Percentiles rank a stretch among this genome's conserved stretches.
Evolutionary conservation across 2,888 invertebrate genomes (phyloP).

Genomic region (Phorcus lineatus): DNA sequence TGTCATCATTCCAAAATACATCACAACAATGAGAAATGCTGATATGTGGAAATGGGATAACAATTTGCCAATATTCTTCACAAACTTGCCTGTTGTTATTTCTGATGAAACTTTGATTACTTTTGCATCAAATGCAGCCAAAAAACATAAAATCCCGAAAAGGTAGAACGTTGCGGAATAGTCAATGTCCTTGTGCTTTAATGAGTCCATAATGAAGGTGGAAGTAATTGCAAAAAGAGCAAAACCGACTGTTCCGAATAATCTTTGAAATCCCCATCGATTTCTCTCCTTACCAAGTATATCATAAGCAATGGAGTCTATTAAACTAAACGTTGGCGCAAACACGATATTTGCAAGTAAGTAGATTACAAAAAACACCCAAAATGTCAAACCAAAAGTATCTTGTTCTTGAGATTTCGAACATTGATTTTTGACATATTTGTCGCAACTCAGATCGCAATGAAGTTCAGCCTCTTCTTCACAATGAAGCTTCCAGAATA

Average conservation of each 20-base stretch:
- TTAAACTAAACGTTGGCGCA: slow-evolving; percentile 89
- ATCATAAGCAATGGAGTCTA: slow-evolving; percentile 91
- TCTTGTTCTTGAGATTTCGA: not conserved
- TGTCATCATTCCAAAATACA: slow-evolving; percentile 89
- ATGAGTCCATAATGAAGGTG: slow-evolving; percentile 65
- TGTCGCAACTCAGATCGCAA: slow-evolving; percentile 52
- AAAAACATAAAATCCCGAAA: slow-evolving; percentile 81
- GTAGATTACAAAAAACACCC: slow-evolving; percentile 87
- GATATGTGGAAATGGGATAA: slow-evolving; percentile 87
- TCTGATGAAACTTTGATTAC: slow-evolving; percentile 56
- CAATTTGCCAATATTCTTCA: slow-evolving; percentile 85
- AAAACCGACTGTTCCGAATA: slow-evolving; percentile 93
- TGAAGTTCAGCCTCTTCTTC: slow-evolving; percentile 48
- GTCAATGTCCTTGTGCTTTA: slow-evolving; percentile 44
- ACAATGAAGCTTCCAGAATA: slow-evolving; percentile 61
- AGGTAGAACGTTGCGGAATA: slow-evolving; percentile 65
- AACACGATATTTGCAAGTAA: slow-evolving; percentile 88
- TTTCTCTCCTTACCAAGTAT: slow-evolving; percentile 89
- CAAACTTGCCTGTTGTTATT: slow-evolving; percentile 75
- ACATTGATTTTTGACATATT: not conserved
- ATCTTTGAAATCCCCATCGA: slow-evolving; percentile 88
- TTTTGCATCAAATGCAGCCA: slow-evolving; percentile 84
- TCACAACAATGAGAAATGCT: slow-evolving; percentile 87
- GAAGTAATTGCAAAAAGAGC: slow-evolving; percentile 76
- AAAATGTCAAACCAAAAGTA: slow-evolving; percentile 78